Evolutionary conservation across 2,888 invertebrate genomes (phyloP), one percentile per base, ranked within the genome.

Genomic region (Andrena flavipes): DNA sequence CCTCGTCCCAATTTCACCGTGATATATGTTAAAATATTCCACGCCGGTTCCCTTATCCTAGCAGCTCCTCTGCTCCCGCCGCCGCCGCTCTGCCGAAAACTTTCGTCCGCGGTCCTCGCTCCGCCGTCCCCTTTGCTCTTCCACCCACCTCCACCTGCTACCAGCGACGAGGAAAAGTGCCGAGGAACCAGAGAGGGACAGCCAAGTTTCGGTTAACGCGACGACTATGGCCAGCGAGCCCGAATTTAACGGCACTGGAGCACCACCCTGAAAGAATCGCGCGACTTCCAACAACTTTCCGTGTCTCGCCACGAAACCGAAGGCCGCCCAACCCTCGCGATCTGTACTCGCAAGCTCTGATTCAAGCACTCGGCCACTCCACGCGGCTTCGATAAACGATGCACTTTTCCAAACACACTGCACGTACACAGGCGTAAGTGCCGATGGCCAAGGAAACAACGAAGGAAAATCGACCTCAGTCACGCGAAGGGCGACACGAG

Each of bases 11-110:
- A 90, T 90, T 91, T 89, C 84, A 62, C 82, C 88, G 77, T 87
- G 88, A 90, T 87, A 77, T 90, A 90, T 90, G 90, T 87, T 92
- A 92, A 92, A 90, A 91, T 92, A 92, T 92, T 92, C 91, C 87
- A 76, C 85, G 74, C 76, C 84, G 83, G 76, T 79, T 88, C 85
- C 87, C 80, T 87, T 88, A 88, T 84, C 78, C 69, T 72, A 56
- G n/a, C 81, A 85, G 74, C 82, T 69, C 64, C 75, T 56, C 64
- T 16, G 48, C 63, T 65, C 8, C 80, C 56, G 8, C 60, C 35
- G 35, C 80, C 56, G 8, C 60, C 73, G 49, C 67, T 33, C 20
- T 7, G 60, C 69, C 76, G 71, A 76, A 76, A 70, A 67, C 73
- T 78, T 78, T 84, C 59, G 87, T 80, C 59, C 79, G 71, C 77